These are phyloP conservation scores for Cyphomyrus discorhynchus DNA, from an alignment of 2,113 vertebrate species.

Conservation along the genomic window DNA sequence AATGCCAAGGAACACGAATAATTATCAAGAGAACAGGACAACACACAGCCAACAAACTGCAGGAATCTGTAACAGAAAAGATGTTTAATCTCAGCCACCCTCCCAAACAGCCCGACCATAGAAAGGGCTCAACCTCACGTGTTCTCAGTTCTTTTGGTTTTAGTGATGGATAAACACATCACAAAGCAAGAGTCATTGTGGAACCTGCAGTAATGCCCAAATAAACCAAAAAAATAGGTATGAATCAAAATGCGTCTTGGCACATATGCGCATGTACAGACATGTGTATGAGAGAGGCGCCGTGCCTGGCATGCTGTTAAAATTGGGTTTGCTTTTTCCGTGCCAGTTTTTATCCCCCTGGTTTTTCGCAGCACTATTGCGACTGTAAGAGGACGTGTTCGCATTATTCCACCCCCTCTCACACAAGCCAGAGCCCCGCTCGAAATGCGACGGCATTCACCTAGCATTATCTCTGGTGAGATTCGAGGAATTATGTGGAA, in stretches of 20 bases:
- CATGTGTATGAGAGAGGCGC: background rate
- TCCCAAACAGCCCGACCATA: background rate
- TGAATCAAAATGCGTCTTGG: background rate
- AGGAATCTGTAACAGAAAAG: background rate
- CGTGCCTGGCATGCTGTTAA: background rate
- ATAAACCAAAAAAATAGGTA: background rate
- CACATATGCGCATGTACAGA: background rate
- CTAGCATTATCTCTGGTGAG: conserved; percentile 24
- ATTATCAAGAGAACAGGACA: background rate
- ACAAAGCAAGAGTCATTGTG: background rate
- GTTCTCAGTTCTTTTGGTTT: background rate
- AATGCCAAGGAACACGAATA: background rate
- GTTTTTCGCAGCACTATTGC: conserved; percentile 25
- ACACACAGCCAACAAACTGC: background rate
- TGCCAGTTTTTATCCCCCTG: background rate
- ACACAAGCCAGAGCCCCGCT: conserved; percentile 22
- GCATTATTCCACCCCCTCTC: conserved; percentile 37
- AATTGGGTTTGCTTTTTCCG: background rate
- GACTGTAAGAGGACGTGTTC: conserved; percentile 22
- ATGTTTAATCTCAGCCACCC: background rate
- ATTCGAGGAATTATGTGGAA: conserved; percentile 25
- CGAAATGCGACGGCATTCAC: conserved; percentile 34
- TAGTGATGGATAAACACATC: background rate
- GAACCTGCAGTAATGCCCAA: background rate
- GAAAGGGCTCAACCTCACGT: background rate